A percentile compares a stretch with the other conserved stretches of the same genome.
These are phyloP conservation scores for Phenganax stokvisi DNA, from an alignment of 92 coral and sea anemone genomes.

Conservation along the genomic window DNA sequence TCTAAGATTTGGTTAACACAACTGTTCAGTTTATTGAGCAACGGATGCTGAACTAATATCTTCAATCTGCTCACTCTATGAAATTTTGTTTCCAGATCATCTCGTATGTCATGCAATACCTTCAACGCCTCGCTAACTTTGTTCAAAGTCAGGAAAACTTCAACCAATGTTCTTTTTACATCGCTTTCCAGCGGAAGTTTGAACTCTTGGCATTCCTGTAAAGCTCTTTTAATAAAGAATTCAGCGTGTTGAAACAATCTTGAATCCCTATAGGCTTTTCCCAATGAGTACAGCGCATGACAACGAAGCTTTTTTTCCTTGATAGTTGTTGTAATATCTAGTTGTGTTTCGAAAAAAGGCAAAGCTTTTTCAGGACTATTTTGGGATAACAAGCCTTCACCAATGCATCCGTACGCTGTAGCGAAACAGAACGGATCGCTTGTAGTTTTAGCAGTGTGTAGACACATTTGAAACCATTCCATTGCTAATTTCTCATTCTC, in stretches of 20 bases:
- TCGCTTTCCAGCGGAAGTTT: neutral
- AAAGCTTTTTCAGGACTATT: slow-evolving; percentile 15
- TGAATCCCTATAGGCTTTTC: neutral
- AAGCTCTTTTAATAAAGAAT: slow-evolving; percentile 18
- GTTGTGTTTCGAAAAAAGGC: slow-evolving; percentile 26
- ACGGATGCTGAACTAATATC: slow-evolving; percentile 24
- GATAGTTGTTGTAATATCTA: slow-evolving; percentile 12
- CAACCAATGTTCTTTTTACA: neutral
- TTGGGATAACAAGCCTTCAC: neutral
- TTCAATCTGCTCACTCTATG: slow-evolving; percentile 11
- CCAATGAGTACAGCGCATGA: slow-evolving; percentile 17
- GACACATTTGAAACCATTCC: slow-evolving; percentile 16
- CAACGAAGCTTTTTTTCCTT: neutral
- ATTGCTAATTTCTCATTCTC: neutral
- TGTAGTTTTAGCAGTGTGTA: slow-evolving; percentile 11
- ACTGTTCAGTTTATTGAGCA: slow-evolving; percentile 15
- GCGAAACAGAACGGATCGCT: slow-evolving; percentile 18
- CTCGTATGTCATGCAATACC: slow-evolving; percentile 13
- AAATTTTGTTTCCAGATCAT: slow-evolving; percentile 14
- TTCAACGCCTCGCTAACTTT: slow-evolving; percentile 11
- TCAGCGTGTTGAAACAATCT: slow-evolving; percentile 29
- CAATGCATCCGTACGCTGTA: slow-evolving; percentile 10
- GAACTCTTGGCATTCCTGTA: slow-evolving; percentile 15
- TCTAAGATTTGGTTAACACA: slow-evolving; percentile 20
- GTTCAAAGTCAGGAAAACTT: slow-evolving; percentile 7